Evolutionary conservation across 2,113 vertebrate genomes (phyloP).

Genomic region (Lepus timidus): DNA sequence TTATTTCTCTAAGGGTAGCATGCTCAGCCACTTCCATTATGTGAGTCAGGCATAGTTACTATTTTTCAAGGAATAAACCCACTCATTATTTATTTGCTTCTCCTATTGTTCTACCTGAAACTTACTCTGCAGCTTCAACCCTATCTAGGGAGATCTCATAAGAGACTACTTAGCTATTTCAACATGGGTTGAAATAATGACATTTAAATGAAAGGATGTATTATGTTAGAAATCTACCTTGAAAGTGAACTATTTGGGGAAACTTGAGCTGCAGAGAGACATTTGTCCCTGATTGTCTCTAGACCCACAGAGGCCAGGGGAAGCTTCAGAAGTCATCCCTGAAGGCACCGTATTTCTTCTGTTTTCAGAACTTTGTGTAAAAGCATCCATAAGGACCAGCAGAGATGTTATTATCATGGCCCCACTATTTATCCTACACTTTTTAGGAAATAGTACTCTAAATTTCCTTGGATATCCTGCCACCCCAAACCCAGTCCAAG

Average conservation of each 20-base stretch:
- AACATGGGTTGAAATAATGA: background rate
- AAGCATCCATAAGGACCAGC: background rate
- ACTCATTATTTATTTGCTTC: background rate
- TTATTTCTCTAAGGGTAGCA: background rate
- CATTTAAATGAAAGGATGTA: background rate
- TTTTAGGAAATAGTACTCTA: background rate
- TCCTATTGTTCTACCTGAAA: background rate
- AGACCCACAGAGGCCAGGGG: background rate
- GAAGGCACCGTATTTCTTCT: background rate
- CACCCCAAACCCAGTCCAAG: background rate
- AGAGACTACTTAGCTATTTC: background rate
- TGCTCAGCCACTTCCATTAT: background rate
- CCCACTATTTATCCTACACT: background rate
- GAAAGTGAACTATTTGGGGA: background rate
- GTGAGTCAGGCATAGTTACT: background rate
- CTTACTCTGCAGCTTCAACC: background rate
- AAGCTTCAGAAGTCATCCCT: background rate
- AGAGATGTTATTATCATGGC: background rate
- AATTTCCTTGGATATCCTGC: background rate
- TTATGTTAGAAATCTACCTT: background rate
- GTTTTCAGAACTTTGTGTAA: conserved; percentile 1
- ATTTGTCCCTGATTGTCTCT: background rate
- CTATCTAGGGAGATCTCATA: background rate
- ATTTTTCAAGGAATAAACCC: background rate
- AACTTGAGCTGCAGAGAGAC: background rate